phyloP scores from a whole-genome alignment of 2,113 vertebrate genomes.

The Zosterops japonicus region DNA sequence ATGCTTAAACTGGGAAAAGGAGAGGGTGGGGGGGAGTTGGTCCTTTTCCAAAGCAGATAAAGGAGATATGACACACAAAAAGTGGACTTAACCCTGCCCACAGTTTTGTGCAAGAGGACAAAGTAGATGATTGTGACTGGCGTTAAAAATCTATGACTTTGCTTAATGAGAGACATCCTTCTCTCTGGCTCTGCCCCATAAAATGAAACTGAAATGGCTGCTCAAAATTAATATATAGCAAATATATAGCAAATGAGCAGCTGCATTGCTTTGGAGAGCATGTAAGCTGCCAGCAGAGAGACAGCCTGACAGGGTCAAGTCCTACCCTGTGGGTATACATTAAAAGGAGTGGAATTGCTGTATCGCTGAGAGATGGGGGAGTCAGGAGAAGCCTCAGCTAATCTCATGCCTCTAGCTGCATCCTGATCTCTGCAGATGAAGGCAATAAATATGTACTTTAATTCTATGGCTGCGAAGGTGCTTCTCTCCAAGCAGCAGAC shows the following conservation, averaged over 20 bases:
- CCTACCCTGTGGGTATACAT: not conserved
- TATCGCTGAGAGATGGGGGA: not conserved
- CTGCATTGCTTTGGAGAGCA: not conserved
- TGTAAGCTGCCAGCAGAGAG: not conserved
- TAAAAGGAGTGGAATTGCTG: not conserved
- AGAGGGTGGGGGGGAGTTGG: not conserved
- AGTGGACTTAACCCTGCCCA: not conserved
- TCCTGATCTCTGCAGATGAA: not conserved
- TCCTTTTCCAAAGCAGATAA: not conserved
- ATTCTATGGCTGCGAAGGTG: accelerated
- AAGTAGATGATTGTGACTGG: accelerated
- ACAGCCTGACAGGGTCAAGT: not conserved
- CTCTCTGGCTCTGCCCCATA: not conserved
- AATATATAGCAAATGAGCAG: not conserved
- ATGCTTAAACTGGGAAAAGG: not conserved
- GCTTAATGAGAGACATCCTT: not conserved
- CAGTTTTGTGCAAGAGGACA: not conserved
- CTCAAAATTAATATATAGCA: not conserved
- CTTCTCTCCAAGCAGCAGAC: not conserved
- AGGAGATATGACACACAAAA: not conserved
- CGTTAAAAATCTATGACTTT: not conserved
- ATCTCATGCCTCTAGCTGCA: not conserved
- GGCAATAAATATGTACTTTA: not conserved
- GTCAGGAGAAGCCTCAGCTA: not conserved
- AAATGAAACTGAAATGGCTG: not conserved